Evolutionary conservation across 2,797 vertebrate genomes (phyloP).

Genomic region (Anas flavirostris): DNA sequence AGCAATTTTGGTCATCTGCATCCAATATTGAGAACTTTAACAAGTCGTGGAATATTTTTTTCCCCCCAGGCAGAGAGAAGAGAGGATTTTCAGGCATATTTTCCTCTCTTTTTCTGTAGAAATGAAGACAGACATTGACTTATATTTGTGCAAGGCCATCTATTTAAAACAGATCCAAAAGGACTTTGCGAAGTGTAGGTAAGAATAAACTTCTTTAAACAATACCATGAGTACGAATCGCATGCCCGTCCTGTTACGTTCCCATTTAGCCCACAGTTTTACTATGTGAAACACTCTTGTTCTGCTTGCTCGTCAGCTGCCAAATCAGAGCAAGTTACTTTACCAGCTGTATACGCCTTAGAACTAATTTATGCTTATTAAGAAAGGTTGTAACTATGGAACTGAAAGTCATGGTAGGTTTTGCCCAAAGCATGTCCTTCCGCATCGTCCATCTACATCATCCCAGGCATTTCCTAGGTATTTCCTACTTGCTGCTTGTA

Average conservation of each 20-base stretch:
- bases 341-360: neutral
- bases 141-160: neutral
- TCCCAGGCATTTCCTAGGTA: neutral
- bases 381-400: neutral
- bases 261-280: neutral
- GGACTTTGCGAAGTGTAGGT: neutral
- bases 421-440: neutral
- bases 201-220: neutral
- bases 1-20: slow-evolving; percentile 20
- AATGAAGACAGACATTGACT: neutral
- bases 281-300: accelerated
- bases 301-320: neutral
- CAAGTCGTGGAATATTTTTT: neutral
- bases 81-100: neutral
- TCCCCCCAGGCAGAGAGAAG: neutral
- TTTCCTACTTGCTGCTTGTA: neutral
- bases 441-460: neutral
- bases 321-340: neutral
- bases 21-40: neutral
- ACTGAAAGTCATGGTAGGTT: neutral
- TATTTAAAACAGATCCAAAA: neutral
- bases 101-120: neutral
- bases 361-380: neutral
- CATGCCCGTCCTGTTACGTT: accelerated
- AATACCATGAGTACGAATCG: neutral